phyloP scores from a whole-genome alignment of 2,113 vertebrate genomes.

The Mus spicilegus region DNA sequence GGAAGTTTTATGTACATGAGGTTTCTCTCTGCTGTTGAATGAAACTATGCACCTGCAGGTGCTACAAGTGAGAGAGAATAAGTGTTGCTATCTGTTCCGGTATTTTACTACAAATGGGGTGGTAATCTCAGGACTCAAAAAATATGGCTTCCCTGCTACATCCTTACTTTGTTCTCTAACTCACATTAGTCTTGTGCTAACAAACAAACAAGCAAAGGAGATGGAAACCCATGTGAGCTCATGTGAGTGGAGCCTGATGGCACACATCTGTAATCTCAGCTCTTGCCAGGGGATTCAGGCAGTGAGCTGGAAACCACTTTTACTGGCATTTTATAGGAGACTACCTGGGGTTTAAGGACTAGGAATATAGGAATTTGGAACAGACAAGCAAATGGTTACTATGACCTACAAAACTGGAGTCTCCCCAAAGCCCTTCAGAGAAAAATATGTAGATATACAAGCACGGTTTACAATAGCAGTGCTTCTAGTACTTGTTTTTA shows the following conservation, averaged over 20 bases:
- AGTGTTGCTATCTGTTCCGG: background rate
- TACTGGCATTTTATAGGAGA: background rate
- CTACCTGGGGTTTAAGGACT: background rate
- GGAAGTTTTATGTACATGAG: background rate
- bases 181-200: background rate
- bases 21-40: background rate
- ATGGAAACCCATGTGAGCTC: background rate
- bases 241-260: no score
- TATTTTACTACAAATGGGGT: background rate
- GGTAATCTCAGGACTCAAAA: no score
- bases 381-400: background rate
- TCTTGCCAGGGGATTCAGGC: background rate
- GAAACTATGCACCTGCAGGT: background rate
- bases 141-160: background rate
- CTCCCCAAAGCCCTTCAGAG: no score
- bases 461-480: background rate
- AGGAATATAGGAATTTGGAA: background rate
- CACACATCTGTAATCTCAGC: background rate
- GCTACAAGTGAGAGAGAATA: background rate
- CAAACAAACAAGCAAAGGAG: background rate
- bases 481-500: background rate
- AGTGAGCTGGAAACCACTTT: background rate
- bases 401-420: background rate
- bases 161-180: background rate
- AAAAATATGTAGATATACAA: background rate